These are phyloP conservation scores for Deroptyus accipitrinus DNA, from an alignment of 2,113 vertebrate genomes.

Conservation along the genomic window DNA sequence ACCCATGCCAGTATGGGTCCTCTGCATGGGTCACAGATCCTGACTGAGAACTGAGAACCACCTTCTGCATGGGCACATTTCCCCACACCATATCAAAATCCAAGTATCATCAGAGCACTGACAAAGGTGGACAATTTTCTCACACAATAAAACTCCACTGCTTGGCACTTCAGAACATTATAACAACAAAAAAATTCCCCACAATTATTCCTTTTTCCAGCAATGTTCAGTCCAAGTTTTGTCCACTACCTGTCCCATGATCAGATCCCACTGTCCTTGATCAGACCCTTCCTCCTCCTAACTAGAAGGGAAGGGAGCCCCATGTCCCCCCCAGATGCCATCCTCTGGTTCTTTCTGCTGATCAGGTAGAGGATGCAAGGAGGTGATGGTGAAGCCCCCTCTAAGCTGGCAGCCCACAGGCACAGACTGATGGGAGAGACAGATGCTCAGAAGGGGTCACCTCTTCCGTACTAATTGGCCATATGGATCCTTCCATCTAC, in stretches of 20 bases:
- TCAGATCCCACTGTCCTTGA: not conserved
- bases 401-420: not conserved
- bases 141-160: no score
- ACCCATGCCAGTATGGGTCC: rapidly evolving
- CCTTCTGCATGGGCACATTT: not conserved
- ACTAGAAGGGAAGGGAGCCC: not conserved
- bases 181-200: not conserved
- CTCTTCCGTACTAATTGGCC: no score
- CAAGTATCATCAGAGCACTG: not conserved
- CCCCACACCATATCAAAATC: not conserved
- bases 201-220: not conserved
- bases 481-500: not conserved
- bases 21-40: not conserved
- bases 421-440: not conserved
- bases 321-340: not conserved
- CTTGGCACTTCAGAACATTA: not conserved
- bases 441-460: not conserved
- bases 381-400: not conserved
- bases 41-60: no score
- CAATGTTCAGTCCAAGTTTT: not conserved
- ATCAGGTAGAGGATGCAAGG: not conserved
- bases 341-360: not conserved
- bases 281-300: not conserved
- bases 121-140: not conserved
- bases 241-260: not conserved